Evolutionary conservation across 2,797 vertebrate genomes (phyloP), one percentile per base, ranked within the genome.

Genomic region (Dicrostonyx torquatus): DNA sequence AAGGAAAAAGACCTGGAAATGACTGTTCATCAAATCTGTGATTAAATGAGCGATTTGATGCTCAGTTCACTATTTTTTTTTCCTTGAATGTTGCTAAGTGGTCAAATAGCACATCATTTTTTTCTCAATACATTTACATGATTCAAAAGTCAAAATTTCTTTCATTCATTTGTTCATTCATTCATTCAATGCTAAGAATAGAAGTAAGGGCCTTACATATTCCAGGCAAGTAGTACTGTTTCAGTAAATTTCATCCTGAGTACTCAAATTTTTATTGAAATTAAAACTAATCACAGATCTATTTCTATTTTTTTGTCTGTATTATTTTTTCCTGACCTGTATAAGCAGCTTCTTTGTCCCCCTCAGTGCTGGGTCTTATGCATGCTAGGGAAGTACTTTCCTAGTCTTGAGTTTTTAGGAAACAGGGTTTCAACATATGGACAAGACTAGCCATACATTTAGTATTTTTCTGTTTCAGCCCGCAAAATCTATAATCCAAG

Each of bases 1-100:
- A 87, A 43, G 13, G 12, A 6, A 70, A 87, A 93, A 88, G 43
- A 79, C 86, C n/a, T 93, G 43, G 20, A 91, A 78, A 86, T 94
- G 60, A 53, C 8, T 93, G 29, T 84, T 83, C 50, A 80, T 86
- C 40, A 85, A 60, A 60, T 40, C 60, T 90, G 4, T 66, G 58
- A 80, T 8, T 66, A 26, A 94, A 91, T 18, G 11, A 77, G 13
- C 8, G 18, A 58, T 8, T 62, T 62, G 8, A 34, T 92, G 80
- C 34, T 68, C 11, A 89, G 31, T 87, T 72, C 2, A 84, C 7
- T 86, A 85, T 77, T 53, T 53, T 84, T n/a, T 26, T 92, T 24
- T 58, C 55, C 72, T 78, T 86, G 40, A 48, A 83, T 83, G 92
- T 85, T 90, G 40, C 15, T 62, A 20, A 83, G 40, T 82, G 40